Percentiles rank a stretch among this genome's conserved stretches.
phyloP scores from a whole-genome alignment of 2,888 invertebrate genomes.

The Homarus gammarus region DNA sequence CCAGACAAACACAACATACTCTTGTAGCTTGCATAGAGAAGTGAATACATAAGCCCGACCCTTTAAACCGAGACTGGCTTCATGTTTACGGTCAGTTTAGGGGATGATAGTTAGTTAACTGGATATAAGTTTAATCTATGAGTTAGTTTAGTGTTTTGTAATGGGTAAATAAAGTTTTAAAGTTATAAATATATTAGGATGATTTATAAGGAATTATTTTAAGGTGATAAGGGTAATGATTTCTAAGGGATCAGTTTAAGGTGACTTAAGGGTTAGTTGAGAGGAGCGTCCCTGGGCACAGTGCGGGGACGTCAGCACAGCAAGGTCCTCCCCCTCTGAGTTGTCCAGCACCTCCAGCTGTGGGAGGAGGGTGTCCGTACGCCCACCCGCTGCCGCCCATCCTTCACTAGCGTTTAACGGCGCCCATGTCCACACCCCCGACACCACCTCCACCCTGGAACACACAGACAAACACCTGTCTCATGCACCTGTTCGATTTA shows the following conservation, averaged over 20 bases:
- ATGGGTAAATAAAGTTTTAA: too few species aligned
- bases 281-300: conserved; percentile 32
- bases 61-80: too few species aligned
- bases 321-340: conserved; percentile 32
- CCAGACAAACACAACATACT: not conserved
- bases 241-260: not conserved
- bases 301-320: conserved; percentile 19
- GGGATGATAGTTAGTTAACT: too few species aligned
- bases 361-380: not conserved
- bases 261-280: conserved; percentile 28
- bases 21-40: conserved; percentile 31
- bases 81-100: too few species aligned
- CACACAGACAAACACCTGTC: not conserved
- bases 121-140: too few species aligned
- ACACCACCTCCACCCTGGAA: conserved; percentile 49
- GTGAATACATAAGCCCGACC: conserved; percentile 10
- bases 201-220: too few species aligned
- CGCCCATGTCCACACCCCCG: conserved; percentile 39
- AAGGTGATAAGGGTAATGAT: not conserved
- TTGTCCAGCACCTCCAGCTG: not conserved
- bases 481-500: not conserved
- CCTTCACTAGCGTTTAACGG: not conserved
- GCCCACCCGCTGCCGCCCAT: not conserved
- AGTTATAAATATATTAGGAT: too few species aligned
- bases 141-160: too few species aligned